Percentiles rank a stretch among this genome's conserved stretches.
Conservation (phyloP, 1,140 invertebrate genomes). For the Tachypleus tridentatus region DNA sequence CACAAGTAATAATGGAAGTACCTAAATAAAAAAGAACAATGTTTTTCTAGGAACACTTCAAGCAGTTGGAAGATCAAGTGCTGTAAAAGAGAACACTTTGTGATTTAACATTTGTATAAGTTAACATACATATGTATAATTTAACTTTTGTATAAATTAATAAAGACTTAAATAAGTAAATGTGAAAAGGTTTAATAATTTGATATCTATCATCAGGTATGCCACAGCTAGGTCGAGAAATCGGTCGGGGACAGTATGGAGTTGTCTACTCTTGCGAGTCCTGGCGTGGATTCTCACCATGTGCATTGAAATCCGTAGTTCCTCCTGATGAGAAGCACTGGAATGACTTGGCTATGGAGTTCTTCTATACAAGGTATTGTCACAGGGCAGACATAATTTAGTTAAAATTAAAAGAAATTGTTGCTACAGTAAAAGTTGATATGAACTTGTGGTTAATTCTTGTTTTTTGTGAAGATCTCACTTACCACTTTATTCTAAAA, state of each 20-base stretch:
- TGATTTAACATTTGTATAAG: too few relatives aligned
- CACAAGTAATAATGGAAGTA: too few relatives aligned
- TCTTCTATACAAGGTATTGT: conserved; percentile 57
- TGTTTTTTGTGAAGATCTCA: not conserved
- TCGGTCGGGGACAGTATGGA: conserved; percentile 79
- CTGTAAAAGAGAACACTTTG: too few relatives aligned
- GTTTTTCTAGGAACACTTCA: too few relatives aligned
- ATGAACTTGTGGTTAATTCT: not conserved
- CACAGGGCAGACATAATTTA: not conserved
- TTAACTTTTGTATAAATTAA: too few relatives aligned
- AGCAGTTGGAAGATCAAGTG: too few relatives aligned
- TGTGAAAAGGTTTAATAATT: too few relatives aligned
- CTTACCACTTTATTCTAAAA: conserved; percentile 4
- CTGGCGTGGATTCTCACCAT: conserved; percentile 58
- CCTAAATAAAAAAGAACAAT: too few relatives aligned
- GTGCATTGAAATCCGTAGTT: conserved; percentile 76
- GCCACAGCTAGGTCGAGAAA: conserved; percentile 50
- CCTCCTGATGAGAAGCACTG: conserved; percentile 82
- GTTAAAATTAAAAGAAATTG: not conserved
- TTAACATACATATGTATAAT: too few relatives aligned
- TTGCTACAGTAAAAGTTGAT: not conserved
- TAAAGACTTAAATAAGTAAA: too few relatives aligned
- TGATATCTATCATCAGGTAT: not conserved
- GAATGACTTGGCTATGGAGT: conserved; percentile 85
- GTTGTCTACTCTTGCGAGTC: conserved; percentile 70